Conservation (phyloP, 2,888 invertebrate genomes). For the Agrochola litura region DNA sequence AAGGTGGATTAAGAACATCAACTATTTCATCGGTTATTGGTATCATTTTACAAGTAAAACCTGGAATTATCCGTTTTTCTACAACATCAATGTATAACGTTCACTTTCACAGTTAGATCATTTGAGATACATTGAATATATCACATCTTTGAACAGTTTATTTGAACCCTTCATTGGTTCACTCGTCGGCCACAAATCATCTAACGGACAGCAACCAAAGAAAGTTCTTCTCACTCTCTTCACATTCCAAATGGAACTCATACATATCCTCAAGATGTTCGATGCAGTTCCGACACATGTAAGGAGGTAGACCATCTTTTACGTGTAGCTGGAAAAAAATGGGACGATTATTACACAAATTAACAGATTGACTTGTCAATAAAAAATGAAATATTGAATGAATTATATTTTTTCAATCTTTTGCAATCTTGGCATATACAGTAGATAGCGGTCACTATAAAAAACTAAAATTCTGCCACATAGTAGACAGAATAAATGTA, state of each 20-base stretch:
- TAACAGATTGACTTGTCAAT: too few species aligned
- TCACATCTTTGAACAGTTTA: neutral
- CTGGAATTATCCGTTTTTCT: neutral
- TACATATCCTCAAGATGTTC: constrained; percentile 41
- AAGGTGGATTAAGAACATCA: neutral
- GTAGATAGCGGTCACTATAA: too few species aligned
- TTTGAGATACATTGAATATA: neutral
- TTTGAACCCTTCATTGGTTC: neutral
- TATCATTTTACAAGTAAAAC: neutral
- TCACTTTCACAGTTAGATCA: neutral
- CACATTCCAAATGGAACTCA: constrained; percentile 51
- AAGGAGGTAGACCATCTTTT: constrained; percentile 49
- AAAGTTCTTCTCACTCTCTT: constrained; percentile 65
- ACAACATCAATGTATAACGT: neutral
- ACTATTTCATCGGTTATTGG: constrained; percentile 6
- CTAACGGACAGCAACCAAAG: constrained; percentile 40
- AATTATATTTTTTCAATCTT: neutral
- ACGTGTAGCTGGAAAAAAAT: constrained; percentile 33
- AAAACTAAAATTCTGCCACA: neutral
- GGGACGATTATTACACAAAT: neutral
- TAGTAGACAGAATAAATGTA: neutral
- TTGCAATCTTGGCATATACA: too few species aligned
- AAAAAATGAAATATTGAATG: neutral
- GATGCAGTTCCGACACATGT: constrained; percentile 44
- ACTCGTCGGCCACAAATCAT: constrained; percentile 11